Evolutionary conservation across 2,113 vertebrate genomes (phyloP), one percentile per base, ranked within the genome.

Genomic region (Trochalopteron elliotii): DNA sequence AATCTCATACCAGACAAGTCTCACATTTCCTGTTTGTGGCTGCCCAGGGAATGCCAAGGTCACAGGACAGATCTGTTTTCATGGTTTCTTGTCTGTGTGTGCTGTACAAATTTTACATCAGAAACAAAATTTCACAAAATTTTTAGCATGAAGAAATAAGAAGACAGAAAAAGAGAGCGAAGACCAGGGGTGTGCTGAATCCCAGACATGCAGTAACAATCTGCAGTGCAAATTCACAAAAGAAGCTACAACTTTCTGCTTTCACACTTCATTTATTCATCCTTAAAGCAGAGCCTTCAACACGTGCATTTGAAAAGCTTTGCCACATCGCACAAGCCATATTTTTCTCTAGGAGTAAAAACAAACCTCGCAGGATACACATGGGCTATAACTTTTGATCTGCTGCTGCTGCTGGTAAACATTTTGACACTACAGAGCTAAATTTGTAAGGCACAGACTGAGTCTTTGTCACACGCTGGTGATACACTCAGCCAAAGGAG

Each of bases 121-220:
- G 76, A 55, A 74, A 17, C 2, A 27, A 27, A 56, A 22, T 49
- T 72, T 56, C 40, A 37, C 19, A 4, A 9, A 23, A 4, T 15
- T 45, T 47, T 80, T 72, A 68, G 1, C 9, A 12, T 33, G 37
- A 82, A 59, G 19, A 90, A 45, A 79, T 30, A 64, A 1, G 3
- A 60, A 53, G 21, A 50, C 5, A 71, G 56, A 75, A 74, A 12
- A 67, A 42, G 27, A 50, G 2, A 3, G 9, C 1, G 1, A 49
- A 59, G 8, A 44, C 10, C 8, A 33, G 16, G 9, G 3, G 3
- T 5, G 0, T 75, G 42, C 4, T 1, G 2, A 83, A 72, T 45
- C 9, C 15, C 12, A 45, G 30, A 25, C 5, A 23, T 2, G 7
- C 15, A 53, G 12, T 47, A 25, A 6, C 1, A 56, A 5, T 18